phyloP scores from a whole-genome alignment of 2,113 vertebrate genomes.

The Cairina moschata region DNA sequence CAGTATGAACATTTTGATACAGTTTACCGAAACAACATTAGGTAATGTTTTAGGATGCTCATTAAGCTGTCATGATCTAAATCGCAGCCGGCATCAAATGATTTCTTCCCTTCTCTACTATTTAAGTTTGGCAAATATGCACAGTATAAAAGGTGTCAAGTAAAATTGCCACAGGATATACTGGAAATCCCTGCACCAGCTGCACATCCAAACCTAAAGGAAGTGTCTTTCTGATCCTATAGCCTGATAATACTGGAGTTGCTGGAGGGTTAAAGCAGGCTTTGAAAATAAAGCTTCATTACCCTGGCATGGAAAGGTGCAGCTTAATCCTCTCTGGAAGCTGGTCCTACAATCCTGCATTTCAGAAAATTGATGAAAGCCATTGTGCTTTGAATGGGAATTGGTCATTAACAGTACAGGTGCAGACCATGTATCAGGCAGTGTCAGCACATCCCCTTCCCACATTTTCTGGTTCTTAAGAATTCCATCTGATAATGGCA shows the following conservation, averaged over 20 bases:
- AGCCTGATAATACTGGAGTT: conserved; percentile 34
- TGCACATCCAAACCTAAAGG: conserved; percentile 55
- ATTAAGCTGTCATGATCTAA: conserved; percentile 56
- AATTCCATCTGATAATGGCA: conserved; percentile 23
- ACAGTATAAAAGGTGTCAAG: conserved; percentile 55
- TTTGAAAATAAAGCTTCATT: conserved; percentile 54
- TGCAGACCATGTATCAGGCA: conserved; percentile 5
- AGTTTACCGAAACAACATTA: conserved; percentile 23
- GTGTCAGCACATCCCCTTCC: background rate
- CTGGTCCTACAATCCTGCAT: background rate
- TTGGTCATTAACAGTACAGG: conserved; percentile 22
- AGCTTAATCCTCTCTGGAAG: conserved; percentile 51
- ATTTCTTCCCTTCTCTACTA: conserved; percentile 16
- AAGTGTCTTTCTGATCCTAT: conserved; percentile 54
- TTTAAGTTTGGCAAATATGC: conserved; percentile 31
- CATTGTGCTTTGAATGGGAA: conserved; percentile 16
- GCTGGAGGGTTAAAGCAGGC: conserved; percentile 42
- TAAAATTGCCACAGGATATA: conserved; percentile 58
- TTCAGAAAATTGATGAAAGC: conserved; percentile 41
- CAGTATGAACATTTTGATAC: conserved; percentile 22
- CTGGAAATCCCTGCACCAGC: conserved; percentile 69
- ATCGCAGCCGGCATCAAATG: background rate
- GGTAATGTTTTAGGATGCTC: conserved; percentile 40
- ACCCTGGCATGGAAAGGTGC: conserved; percentile 3
- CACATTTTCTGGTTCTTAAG: background rate